Evolutionary conservation across 2,797 vertebrate genomes (phyloP), one percentile per base, ranked within the genome.

Genomic region (Molossus alvarezi): DNA sequence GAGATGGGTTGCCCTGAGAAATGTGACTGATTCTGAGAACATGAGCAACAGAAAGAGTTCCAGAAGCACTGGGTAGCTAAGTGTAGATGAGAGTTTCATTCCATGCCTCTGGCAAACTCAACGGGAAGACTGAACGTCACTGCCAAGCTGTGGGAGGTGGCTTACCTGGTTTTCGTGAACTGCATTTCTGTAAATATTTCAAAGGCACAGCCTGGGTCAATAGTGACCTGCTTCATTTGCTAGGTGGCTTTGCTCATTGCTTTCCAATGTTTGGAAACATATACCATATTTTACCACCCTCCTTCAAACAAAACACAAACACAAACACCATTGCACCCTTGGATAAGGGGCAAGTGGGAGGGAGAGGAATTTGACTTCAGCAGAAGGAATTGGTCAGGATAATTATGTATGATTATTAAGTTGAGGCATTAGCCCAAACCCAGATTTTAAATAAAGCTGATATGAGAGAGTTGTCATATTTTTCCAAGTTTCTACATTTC

Each of bases 191-290:
- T 55, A 41, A 83, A 89, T 76, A 62, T 79, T 90, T 69, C 76
- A 41, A 77, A 79, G n/a, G 41, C 17, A 75, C 14, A 48, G 53
- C n/a, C 3, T 10, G 55, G 64, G 64, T 57, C 48, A 76, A 9
- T 8, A 72, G 17, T 71, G 25, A 64, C 25, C 64, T 23, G 67
- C 57, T 91, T 91, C 64, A 72, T 95, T 94, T 92, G 29, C 10
- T 65, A 27, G 37, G 10, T 75, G 29, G 5, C 17, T 58, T 90
- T 93, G 45, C 60, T 84, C 85, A 27, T 62, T 92, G 67, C 27
- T 93, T 88, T 53, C 6, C 15, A 87, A 21, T 76, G 84, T 71
- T 95, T 89, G 41, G 86, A 91, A 95, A 90, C 14, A 79, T 8
- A 75, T 0, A 53, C 18, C 9, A 45, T n/a, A 3, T 53, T 51